These are phyloP conservation scores for Triplophysa tibetana DNA, from an alignment of 2,113 vertebrate species.

Conservation along the genomic window DNA sequence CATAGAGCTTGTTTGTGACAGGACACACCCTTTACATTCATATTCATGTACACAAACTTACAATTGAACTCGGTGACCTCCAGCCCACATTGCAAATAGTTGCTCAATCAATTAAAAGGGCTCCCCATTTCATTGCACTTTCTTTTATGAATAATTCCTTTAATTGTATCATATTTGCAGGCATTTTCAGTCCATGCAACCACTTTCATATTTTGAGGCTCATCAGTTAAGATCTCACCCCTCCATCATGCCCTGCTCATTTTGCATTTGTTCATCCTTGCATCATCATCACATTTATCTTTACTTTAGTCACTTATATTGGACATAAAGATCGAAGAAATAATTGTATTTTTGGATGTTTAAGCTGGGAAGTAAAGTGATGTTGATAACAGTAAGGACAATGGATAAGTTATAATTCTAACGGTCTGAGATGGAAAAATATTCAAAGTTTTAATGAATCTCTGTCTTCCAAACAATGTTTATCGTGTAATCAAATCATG, in stretches of 20 bases:
- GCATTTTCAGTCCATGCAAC: neutral
- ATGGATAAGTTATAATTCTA: constrained; percentile 70
- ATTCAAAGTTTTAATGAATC: constrained; percentile 78
- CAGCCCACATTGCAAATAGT: constrained; percentile 27
- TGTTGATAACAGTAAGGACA: constrained; percentile 75
- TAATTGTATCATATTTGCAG: neutral
- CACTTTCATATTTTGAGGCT: neutral
- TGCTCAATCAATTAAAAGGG: constrained; percentile 53
- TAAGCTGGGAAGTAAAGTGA: constrained; percentile 28
- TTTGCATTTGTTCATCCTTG: constrained; percentile 3
- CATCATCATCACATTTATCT: neutral
- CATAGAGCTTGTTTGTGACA: constrained; percentile 6
- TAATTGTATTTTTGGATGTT: constrained; percentile 20
- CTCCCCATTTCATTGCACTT: constrained; percentile 30
- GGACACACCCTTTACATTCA: constrained; percentile 14
- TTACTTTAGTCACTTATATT: neutral
- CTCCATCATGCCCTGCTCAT: neutral
- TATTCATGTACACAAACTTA: neutral
- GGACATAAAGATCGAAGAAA: constrained; percentile 5
- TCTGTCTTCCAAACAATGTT: constrained; percentile 82
- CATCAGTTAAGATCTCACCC: neutral
- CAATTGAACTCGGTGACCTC: neutral
- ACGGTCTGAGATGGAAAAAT: constrained; percentile 70
- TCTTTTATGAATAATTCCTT: neutral
- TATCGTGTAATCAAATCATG: constrained; percentile 66